Base-by-base conservation (phyloP, 2,888 invertebrate species). In the Erebia epiphron region DNA sequence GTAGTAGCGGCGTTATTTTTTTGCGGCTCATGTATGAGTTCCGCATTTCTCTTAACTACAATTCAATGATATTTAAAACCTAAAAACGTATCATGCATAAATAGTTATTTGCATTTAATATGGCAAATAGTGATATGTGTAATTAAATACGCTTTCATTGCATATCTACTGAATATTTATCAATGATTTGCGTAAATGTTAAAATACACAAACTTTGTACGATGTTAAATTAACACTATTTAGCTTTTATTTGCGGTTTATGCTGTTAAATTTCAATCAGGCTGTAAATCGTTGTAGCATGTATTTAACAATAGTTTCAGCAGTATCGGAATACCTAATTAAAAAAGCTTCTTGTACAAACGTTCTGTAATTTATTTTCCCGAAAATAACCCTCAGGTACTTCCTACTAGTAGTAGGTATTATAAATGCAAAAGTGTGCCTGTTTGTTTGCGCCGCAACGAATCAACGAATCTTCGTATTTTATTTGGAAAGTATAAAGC, bases 21-120 rank as follows among this genome's bases (percentile, higher is more conserved):
- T 26, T 26, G 35, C 35, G 35, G 35, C 35, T 35, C 14, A 46
- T 46, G 11, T 50, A 50, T 50, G n/a, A 16, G n/a, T n/a, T 52
- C n/a, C n/a, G 52, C 5, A 16, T 16, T 16, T 52, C 16, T 52
- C 10, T 3, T 1, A 1, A 10, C 16, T 54, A 10, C 16, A 54
- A 54, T 11, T 18, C 61, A 7, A 62, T 49, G 21, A 14, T 10
- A 54, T 54, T 54, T 35, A 26, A n/a, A 41, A 14, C 13, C 54
- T 41, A 54, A 64, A 50, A 64, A 64, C 64, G 64, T 64, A 64
- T 64, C 52, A 54, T 54, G 52, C 35, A 11, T 54, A 21, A 26
- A 64, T 11, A 64, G 35, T 18, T 3, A 64, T 64, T 64, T 64
- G 54, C 54, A 64, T 64, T 64, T 49, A 62, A 62, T 64, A 54